Base-by-base conservation (phyloP, 2,113 vertebrate genomes). In the Syngnathus typhle region DNA sequence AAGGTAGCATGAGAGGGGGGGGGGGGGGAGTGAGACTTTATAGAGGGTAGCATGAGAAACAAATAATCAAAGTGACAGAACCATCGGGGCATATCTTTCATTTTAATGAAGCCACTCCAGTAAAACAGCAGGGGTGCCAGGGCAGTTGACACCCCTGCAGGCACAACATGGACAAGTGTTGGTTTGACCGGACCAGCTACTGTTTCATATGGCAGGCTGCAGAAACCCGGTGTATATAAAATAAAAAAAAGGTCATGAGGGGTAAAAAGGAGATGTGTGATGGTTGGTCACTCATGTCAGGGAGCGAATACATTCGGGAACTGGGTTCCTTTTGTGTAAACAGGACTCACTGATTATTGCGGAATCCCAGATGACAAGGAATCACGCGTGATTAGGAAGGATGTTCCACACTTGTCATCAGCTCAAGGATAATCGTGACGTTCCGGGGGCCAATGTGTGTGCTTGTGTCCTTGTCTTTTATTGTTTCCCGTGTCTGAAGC, bases 271-370 rank as follows among this genome's bases (percentile, higher is more conserved):
- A 10, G 58, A n/a, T 43, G 41, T 27, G 37, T 44, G 27, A 54
- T 44, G 51, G 15, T 46, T 54, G 36, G 10, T 70, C 16, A 51
- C 21, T 47, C 13, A 47, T 54, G n/a, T 58, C 47, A 44, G 44
- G 56, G 27, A 61, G 56, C 60, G 44, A 67, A 75, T 32, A 16
- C 59, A 46, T 2, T 52, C 27, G 0, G 7, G 0, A 23, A 54
- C 8, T 49, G 5, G 44, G 4, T 67, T 72, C 5, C 67, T 71
- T 60, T 58, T 41, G 51, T 71, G 76, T 75, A 71, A 78, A 75
- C 67, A 62, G 64, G 4, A 64, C 23, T 37, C 23, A 16, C 43
- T 72, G 73, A 71, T 68, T 70, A 52, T 61, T 60, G 41, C 16
- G 32, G 41, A 55, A 66, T 60, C 71, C 64, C 68, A 66, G 3